Evolutionary conservation across 1,140 invertebrate species (phyloP).

Genomic region (Nixonia krombeini): DNA sequence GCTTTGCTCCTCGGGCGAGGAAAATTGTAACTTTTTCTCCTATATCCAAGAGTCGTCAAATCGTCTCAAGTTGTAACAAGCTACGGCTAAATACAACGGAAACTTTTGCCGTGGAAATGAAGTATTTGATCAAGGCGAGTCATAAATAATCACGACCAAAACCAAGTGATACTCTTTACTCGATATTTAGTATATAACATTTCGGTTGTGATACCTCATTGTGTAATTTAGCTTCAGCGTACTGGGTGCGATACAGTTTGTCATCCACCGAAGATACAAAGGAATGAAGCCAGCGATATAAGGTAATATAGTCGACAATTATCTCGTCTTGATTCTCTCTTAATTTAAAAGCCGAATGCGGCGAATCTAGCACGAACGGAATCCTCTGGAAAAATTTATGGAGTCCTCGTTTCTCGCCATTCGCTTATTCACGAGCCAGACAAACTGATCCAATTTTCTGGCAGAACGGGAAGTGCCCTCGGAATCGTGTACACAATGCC

Average conservation of each 20-base stretch:
- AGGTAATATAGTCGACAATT: constrained; percentile 41
- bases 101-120: too few relatives aligned
- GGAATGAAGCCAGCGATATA: constrained; percentile 31
- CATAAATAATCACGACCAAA: too few relatives aligned
- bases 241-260: constrained; percentile 23
- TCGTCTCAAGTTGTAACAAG: too few relatives aligned
- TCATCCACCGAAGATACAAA: constrained; percentile 16
- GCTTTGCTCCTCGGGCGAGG: too few relatives aligned
- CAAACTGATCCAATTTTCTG: constrained; percentile 53
- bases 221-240: constrained; percentile 15
- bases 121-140: too few relatives aligned
- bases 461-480: constrained; percentile 39
- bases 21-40: too few relatives aligned
- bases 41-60: too few relatives aligned
- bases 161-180: too few relatives aligned
- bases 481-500: constrained; percentile 38
- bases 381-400: constrained; percentile 52
- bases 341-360: constrained; percentile 53
- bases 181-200: too few relatives aligned
- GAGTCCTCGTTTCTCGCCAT: constrained; percentile 46
- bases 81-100: too few relatives aligned
- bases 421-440: constrained; percentile 47
- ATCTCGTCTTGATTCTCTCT: constrained; percentile 52
- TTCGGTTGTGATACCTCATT: too few relatives aligned
- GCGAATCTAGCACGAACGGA: constrained; percentile 49